A percentile compares a stretch with the other conserved stretches of the same genome.
Evolutionary conservation across 2,797 vertebrate species (phyloP).

Genomic region (Pelobates cultripes): DNA sequence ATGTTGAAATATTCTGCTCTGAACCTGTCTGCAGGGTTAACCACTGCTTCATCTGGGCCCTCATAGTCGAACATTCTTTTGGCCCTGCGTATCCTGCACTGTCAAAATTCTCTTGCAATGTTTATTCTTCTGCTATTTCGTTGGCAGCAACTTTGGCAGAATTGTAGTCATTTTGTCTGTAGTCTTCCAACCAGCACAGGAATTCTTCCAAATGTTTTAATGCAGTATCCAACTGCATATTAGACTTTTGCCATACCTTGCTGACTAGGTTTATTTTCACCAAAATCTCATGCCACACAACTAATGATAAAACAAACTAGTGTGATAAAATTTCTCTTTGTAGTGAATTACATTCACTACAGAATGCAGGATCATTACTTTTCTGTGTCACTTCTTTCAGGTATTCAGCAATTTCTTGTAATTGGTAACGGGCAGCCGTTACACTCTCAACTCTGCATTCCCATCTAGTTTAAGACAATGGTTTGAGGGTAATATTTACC

Average conservation of each 20-base stretch:
- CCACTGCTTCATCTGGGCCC: not conserved
- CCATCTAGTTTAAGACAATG: not conserved
- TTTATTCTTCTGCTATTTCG: not conserved
- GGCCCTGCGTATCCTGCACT: not conserved
- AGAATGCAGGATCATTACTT: conserved; percentile 10
- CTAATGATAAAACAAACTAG: too few species aligned
- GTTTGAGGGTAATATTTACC: not conserved
- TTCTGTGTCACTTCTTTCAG: not conserved
- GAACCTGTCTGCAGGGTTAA: conserved; percentile 13
- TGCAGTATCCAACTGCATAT: not conserved
- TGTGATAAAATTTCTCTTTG: too few species aligned
- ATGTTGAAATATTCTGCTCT: not conserved
- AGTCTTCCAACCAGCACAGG: not conserved
- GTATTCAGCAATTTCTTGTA: not conserved
- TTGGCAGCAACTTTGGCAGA: not conserved
- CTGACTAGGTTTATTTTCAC: too few species aligned
- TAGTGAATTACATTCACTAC: not conserved
- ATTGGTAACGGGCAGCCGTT: too few species aligned
- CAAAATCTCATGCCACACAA: too few species aligned
- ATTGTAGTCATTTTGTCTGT: not conserved
- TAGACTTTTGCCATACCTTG: too few species aligned
- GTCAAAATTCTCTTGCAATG: conserved; percentile 1
- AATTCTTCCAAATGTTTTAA: not conserved
- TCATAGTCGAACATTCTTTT: too few species aligned
- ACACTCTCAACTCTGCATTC: not conserved